Evolutionary conservation across 2,797 vertebrate genomes (phyloP).

Genomic region (Myiothlypis chrysogaster): DNA sequence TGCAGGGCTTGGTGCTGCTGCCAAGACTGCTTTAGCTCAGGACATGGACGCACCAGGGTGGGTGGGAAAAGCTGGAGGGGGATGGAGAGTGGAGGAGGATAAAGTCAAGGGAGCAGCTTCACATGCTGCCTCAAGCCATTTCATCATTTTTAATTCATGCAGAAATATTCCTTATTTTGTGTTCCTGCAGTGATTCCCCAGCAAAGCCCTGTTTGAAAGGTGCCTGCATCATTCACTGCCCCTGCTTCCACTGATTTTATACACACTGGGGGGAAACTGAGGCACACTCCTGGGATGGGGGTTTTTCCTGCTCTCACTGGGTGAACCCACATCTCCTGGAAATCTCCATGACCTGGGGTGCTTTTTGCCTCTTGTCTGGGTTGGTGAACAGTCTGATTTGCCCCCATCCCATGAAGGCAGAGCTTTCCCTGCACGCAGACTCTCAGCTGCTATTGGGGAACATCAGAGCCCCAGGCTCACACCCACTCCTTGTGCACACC

Average conservation of each 20-base stretch:
- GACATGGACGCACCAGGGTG: fast-evolving
- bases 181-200: neutral
- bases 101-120: neutral
- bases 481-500: fast-evolving
- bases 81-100: neutral
- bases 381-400: neutral
- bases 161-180: neutral
- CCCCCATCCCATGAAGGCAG: neutral
- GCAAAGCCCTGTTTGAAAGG: neutral
- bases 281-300: fast-evolving
- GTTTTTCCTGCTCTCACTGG: neutral
- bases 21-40: neutral
- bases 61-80: neutral
- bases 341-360: neutral
- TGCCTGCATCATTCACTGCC: neutral
- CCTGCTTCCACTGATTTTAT: neutral
- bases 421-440: neutral
- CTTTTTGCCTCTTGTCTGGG: neutral
- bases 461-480: neutral
- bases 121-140: neutral
- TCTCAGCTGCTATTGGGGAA: neutral
- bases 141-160: neutral
- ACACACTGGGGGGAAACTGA: neutral
- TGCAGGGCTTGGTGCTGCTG: neutral
- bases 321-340: neutral